phyloP scores from a whole-genome alignment of 1,140 invertebrate genomes.

The Neotoxoptera formosana region DNA sequence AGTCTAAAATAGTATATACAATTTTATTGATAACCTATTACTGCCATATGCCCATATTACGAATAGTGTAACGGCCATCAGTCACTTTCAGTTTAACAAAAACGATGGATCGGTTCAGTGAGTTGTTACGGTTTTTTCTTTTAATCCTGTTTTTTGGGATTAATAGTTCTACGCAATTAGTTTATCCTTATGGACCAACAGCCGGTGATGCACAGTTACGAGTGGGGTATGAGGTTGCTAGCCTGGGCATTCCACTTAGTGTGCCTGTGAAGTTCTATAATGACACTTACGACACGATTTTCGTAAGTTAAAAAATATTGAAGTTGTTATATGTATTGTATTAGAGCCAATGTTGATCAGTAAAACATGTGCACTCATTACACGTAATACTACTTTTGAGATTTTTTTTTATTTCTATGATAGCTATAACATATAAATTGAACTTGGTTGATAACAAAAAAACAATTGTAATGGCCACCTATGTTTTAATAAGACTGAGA shows the following conservation, averaged over 20 bases:
- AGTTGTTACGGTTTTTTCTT: not conserved
- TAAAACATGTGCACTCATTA: not conserved
- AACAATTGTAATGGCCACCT: not conserved
- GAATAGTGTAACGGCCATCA: conserved; percentile 9
- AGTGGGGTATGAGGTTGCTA: conserved; percentile 64
- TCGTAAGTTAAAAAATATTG: conserved; percentile 70
- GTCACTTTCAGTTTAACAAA: not conserved
- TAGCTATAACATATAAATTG: not conserved
- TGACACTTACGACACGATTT: conserved; percentile 74
- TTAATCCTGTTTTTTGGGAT: conserved; percentile 8
- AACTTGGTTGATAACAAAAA: not conserved
- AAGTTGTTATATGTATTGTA: not conserved
- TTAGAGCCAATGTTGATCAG: not conserved
- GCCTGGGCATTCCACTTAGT: conserved; percentile 66
- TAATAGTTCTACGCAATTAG: conserved; percentile 17
- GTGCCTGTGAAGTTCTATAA: conserved; percentile 77
- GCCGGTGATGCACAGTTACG: conserved; percentile 57
- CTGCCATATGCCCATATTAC: not conserved
- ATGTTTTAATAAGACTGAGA: not conserved
- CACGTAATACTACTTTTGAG: not conserved
- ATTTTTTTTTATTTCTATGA: not conserved
- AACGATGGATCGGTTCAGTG: conserved; percentile 49
- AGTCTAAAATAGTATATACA: not conserved
- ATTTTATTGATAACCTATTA: conserved; percentile 24
- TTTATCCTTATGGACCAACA: conserved; percentile 60